Evolutionary conservation across 2,888 invertebrate genomes (phyloP).

Genomic region (Cataglyphis livida): DNA sequence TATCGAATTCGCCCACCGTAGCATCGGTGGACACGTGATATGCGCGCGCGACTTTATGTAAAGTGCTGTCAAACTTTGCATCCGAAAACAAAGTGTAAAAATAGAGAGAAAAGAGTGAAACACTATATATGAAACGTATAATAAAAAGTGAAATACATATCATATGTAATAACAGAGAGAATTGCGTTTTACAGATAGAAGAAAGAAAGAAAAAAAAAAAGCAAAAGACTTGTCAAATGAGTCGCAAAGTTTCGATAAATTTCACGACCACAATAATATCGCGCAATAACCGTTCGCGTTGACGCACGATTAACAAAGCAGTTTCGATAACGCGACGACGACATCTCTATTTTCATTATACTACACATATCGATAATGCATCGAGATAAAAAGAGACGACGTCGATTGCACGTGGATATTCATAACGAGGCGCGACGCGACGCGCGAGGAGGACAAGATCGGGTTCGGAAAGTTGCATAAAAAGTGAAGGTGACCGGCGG

Average conservation of each 20-base stretch:
- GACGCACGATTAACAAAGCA: not conserved
- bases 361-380: not conserved
- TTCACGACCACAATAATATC: not conserved
- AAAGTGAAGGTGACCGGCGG: slow-evolving; percentile 84
- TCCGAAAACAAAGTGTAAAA: not conserved
- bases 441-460: slow-evolving; percentile 62
- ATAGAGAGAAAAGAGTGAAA: not conserved
- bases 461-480: slow-evolving; percentile 83
- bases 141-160: not conserved
- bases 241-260: not conserved
- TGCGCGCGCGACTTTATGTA: slow-evolving; percentile 67
- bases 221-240: not conserved
- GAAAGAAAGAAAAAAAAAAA: not conserved
- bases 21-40: slow-evolving; percentile 34
- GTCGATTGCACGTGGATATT: slow-evolving; percentile 12
- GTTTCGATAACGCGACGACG: not conserved
- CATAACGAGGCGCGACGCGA: slow-evolving; percentile 41
- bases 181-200: not conserved
- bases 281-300: not conserved
- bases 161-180: not conserved
- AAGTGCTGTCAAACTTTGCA: slow-evolving; percentile 58
- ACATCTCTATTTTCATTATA: not conserved
- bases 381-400: slow-evolving; percentile 7
- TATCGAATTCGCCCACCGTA: slow-evolving; percentile 70
- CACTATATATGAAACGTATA: too few relatives aligned